These are phyloP conservation scores for Macrophya annulata DNA, from an alignment of 2,888 invertebrate genomes.

Conservation along the genomic window DNA sequence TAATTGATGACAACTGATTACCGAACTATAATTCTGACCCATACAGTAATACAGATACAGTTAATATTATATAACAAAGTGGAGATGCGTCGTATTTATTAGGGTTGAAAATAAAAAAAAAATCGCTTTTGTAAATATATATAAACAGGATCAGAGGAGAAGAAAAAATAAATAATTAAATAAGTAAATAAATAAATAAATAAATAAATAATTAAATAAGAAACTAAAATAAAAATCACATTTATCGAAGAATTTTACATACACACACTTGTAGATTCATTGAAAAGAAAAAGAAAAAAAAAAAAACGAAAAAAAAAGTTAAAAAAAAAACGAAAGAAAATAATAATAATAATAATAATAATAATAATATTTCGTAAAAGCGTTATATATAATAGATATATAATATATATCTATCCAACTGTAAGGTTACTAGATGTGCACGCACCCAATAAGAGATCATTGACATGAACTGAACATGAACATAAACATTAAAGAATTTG, in stretches of 20 bases:
- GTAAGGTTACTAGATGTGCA: conserved; percentile 36
- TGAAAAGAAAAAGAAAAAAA: neutral
- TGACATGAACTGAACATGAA: conserved; percentile 24
- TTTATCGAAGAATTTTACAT: conserved; percentile 32
- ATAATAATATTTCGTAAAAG: conserved; percentile 19
- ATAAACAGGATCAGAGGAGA: neutral
- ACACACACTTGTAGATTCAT: conserved; percentile 29
- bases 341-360: neutral
- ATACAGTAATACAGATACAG: conserved; percentile 38
- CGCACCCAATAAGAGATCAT: conserved; percentile 34
- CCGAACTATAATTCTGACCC: conserved; percentile 1
- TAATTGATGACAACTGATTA: conserved; percentile 22
- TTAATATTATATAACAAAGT: conserved; percentile 28
- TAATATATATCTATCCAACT: conserved; percentile 24
- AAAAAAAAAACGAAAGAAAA: neutral
- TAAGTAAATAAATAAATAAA: too few species aligned
- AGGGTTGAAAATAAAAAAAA: neutral
- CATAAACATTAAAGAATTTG: neutral
- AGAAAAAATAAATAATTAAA: neutral
- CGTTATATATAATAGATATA: conserved; percentile 23
- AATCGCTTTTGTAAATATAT: conserved; percentile 46
- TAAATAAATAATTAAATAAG: neutral
- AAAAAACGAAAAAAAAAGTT: neutral
- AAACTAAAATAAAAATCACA: conserved; percentile 22
- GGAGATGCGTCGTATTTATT: conserved; percentile 34